These are phyloP conservation scores for Catocala fraxini DNA, from an alignment of 2,888 invertebrate genomes.

Conservation along the genomic window DNA sequence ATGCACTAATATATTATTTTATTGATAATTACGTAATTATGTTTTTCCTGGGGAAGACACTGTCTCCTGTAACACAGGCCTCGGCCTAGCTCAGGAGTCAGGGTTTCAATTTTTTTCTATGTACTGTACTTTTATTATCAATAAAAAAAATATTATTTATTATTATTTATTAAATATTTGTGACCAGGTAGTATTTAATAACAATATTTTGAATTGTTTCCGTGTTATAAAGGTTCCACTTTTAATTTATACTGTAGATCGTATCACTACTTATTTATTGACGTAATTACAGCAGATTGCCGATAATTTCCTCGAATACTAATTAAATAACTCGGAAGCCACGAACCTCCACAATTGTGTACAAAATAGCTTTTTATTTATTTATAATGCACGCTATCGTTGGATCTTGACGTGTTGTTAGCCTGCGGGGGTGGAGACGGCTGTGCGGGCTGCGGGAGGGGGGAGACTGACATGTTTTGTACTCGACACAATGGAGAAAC, in stretches of 20 bases:
- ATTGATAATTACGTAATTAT: no score
- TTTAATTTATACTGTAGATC: background rate
- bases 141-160: no score
- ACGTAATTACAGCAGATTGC: background rate
- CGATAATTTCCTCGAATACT: conserved; percentile 3
- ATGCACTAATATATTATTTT: no score
- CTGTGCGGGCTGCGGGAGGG: conserved; percentile 11
- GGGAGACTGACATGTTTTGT: conserved; percentile 50
- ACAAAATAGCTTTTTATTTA: conserved; percentile 44
- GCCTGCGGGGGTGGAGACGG: conserved; percentile 18
- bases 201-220: no score
- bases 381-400: conserved; percentile 52
- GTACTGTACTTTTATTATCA: no score
- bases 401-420: conserved; percentile 50
- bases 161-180: no score
- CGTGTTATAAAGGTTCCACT: no score
- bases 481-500: conserved; percentile 50
- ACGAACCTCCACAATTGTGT: background rate
- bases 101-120: no score
- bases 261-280: background rate
- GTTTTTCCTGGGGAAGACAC: no score
- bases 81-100: no score
- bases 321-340: background rate
- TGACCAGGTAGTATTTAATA: no score
- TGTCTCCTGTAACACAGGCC: no score